Base-by-base conservation (phyloP, 1,140 invertebrate genomes). In the Ostrea denselamellosa region DNA sequence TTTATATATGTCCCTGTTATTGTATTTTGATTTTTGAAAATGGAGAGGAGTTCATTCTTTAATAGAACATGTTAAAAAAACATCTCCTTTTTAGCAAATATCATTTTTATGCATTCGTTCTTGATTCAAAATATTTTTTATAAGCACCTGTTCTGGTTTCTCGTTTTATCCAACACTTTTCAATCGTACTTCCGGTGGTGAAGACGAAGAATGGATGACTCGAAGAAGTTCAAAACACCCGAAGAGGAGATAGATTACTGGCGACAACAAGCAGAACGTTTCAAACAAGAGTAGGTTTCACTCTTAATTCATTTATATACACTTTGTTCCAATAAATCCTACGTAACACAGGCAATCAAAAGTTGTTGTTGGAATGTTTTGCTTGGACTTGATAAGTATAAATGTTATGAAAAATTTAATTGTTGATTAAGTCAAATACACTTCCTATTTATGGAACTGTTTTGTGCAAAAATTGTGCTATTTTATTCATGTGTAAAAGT, bases 221-320 rank as follows among this genome's bases (percentile, higher is more conserved):
- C 86, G 34, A 93, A 92, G 85, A 92, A 90, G 84, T 94, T 94
- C 90, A 86, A 90, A 58, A 91, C 90, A 77, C 90, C 92, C 44
- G 88, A 94, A 88, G 92, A 93, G 68, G 93, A 94, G 88, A 92
- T 93, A 51, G 89, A 89, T 14, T 91, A 92, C 85, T 94, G 93
- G 93, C 91, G 92, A 83, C 89, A 91, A 77, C 86, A 89, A 22
- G 92, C 93, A 68, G 88, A 92, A 83, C 88, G 92, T 51, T 94
- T 93, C 53, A 94, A 94, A 90, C 91, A 91, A 88, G 92, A 93
- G 93, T 94, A 90, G 92, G 93, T 92, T 71, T n/a, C 25, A 34
- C 17, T 7, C n/a, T 62, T 62, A 62, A 62, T 7, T 62, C 19
- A 19, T 62, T 62, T 3, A 62, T 17, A 44, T 44, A 44, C 34